Base-by-base conservation (phyloP, 2,113 vertebrate genomes). In the Cyanistes caeruleus region DNA sequence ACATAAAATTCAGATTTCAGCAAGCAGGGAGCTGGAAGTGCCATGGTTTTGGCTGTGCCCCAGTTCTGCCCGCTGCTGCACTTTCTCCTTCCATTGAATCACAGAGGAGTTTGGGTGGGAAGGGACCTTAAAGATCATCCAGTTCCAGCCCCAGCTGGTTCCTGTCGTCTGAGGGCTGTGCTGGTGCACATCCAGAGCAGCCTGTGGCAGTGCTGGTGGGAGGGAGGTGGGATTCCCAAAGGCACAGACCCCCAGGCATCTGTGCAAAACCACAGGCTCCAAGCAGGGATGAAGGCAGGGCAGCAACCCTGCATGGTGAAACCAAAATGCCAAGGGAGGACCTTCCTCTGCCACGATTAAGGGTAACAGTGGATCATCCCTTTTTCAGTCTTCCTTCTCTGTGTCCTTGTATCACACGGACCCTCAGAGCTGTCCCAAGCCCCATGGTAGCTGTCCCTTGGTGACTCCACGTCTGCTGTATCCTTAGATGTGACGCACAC, bases 221-320 rank as follows among this genome's bases (percentile, higher is more conserved):
- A 39, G 21, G 8, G 23, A 25, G 15, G 10, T 35, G 58, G 23
- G 24, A 11, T 44, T 46, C 20, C 33, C 5, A 1, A 16, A 27
- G 49, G 82, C 44, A 43, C 33, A 24, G 46, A 10, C 3, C 28
- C 56, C 44, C 33, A 7, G 14, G 14, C 33, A 41, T 8, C 48
- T 3, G 28, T 30, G 44, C 60, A 56, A 49, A 56, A 9, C 24
- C 43, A 30, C 7, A 3, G 72, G 39, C 37, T 46, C 27, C 39
- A 4, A 11, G 41, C 51, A 52, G 62, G 62, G 35, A 5, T 15
- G 30, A 4, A 5, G 3, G 27, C 64, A 58, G 64, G 49, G 33
- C 30, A n/a, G 28, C 59, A 25, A 1, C 11, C 11, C 11, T 17
- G 28, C 4, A 0, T 1, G 4, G 44, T 41, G 77, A 41, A 56